Evolutionary conservation across 2,113 vertebrate genomes (phyloP), one percentile per base, ranked within the genome.

Genomic region (Raja brachyura): DNA sequence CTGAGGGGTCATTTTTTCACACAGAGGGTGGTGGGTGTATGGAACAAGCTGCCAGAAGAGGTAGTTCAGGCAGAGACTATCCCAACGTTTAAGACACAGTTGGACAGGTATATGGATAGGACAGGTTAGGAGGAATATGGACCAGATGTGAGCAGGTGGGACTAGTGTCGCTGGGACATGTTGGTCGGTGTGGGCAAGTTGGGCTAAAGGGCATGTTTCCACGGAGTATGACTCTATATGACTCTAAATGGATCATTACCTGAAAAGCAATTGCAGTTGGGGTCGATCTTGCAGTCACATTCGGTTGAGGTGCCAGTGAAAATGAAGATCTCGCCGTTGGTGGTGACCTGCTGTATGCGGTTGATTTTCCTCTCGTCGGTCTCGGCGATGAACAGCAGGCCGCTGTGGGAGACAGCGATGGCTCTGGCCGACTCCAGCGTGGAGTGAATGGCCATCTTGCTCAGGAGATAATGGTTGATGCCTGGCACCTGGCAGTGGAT

Each of bases 201-300:
- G 39, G 39, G 39, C 39, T 3, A 48, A 48, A 48, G 39, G 39
- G 39, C n/a, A n/a, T 48, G 39, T 48, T 48, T 48, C 39, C 39
- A 48, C 3, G 39, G 39, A 48, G 39, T 48, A 48, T 48, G 39
- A 48, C 39, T 48, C 39, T 48, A 48, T 48, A n/a, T 48, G 39
- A 48, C 39, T 48, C 39, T 48, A 48, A 48, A 68, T 33, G 4
- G 13, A 79, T 59, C 75, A 96, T 95, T 94, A 99, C 98, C 98
- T 93, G 98, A 98, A 95, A 99, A 99, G 94, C 99, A 99, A 95
- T 99, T 98, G 95, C 98, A 99, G 95, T 98, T 98, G 94, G 98
- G 98, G 94, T 99, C 98, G 94, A 99, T 99, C 96, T 99, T 99
- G 95, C 99, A 99, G 97, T 99, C 99, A 78, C 99, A 99, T 93